phyloP scores from a whole-genome alignment of 2,888 invertebrate genomes.

The Temnothorax ravouxi region DNA sequence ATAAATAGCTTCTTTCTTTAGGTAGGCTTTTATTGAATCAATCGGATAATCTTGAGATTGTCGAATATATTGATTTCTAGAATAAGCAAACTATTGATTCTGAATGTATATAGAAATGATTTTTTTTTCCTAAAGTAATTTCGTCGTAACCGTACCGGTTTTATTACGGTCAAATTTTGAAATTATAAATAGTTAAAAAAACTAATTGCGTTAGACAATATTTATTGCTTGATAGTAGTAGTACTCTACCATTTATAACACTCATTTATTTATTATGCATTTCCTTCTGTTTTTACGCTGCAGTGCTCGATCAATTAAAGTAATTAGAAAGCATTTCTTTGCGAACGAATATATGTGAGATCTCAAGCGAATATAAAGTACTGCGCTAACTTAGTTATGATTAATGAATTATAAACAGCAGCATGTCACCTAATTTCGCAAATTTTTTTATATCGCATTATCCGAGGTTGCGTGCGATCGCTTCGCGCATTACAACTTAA shows the following conservation, averaged over 20 bases:
- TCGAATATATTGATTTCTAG: not conserved
- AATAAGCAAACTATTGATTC: constrained; percentile 9
- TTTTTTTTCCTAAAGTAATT: not conserved
- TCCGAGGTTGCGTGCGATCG: constrained; percentile 14
- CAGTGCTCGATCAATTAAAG: constrained; percentile 58
- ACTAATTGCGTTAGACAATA: not conserved
- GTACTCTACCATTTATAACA: not conserved
- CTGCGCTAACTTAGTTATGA: constrained; percentile 20
- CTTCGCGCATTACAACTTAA: constrained; percentile 26
- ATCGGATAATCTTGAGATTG: too few species aligned
- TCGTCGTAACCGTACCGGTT: too few species aligned
- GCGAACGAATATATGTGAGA: constrained; percentile 24
- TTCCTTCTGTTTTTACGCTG: constrained; percentile 4
- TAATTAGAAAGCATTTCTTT: constrained; percentile 62
- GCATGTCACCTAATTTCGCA: constrained; percentile 24
- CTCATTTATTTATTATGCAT: constrained; percentile 19
- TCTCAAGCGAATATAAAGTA: constrained; percentile 49
- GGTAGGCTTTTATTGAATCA: too few species aligned
- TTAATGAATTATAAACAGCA: constrained; percentile 49
- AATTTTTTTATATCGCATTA: constrained; percentile 21
- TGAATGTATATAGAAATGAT: not conserved
- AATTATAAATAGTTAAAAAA: not conserved
- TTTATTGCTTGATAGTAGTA: not conserved
- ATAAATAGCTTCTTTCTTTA: too few species aligned
- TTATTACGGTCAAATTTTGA: not conserved